Percentiles rank a stretch among this genome's conserved stretches.
phyloP scores from a whole-genome alignment of 2,113 vertebrate species.

The Podarcis muralis region DNA sequence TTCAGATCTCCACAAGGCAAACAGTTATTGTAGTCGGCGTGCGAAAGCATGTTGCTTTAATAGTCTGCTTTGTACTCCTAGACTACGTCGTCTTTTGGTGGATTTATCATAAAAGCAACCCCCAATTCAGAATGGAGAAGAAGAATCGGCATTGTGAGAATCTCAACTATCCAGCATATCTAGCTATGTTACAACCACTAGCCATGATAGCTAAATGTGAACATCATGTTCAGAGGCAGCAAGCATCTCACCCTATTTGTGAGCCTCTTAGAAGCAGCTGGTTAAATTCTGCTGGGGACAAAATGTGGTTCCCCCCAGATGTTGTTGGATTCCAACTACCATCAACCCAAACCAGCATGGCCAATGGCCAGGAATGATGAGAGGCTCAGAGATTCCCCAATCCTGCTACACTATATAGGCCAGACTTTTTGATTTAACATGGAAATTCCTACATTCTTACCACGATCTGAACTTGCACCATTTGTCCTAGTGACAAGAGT shows the following conservation, averaged over 20 bases:
- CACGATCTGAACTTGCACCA: not conserved
- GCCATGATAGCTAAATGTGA: not conserved
- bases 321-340: not conserved
- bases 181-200: not conserved
- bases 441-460: not conserved
- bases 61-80: not conserved
- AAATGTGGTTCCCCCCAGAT: not conserved
- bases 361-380: too few relatives aligned
- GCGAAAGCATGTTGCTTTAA: not conserved
- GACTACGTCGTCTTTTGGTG: not conserved
- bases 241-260: not conserved
- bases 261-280: not conserved
- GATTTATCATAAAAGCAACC: not conserved
- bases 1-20: not conserved
- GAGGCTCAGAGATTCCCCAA: too few relatives aligned
- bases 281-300: not conserved
- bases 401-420: too few relatives aligned
- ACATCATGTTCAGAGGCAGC: not conserved
- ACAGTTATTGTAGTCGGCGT: not conserved
- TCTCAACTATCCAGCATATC: not conserved
- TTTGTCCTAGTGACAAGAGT: not conserved
- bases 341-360: too few relatives aligned
- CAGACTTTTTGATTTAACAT: not conserved
- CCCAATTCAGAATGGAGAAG: not conserved
- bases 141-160: not conserved